These are phyloP conservation scores for Daubentonia madagascariensis DNA, from an alignment of 2,113 vertebrate genomes.

Conservation along the genomic window DNA sequence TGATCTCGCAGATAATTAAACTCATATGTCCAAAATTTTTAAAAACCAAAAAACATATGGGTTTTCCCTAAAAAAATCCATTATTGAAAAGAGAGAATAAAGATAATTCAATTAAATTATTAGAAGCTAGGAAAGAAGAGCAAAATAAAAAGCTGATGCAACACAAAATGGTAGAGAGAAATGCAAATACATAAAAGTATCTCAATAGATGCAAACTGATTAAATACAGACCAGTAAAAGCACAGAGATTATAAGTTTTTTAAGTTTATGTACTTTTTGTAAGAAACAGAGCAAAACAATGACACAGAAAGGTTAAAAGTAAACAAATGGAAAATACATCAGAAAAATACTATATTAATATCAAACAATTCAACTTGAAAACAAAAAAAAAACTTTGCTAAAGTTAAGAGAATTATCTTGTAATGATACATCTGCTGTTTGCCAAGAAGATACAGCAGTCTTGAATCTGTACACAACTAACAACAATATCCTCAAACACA, in stretches of 20 bases:
- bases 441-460: background rate
- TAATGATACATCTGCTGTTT: background rate
- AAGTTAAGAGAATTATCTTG: background rate
- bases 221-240: background rate
- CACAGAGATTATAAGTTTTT: background rate
- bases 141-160: background rate
- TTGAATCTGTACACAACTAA: background rate
- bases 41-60: background rate
- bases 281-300: background rate
- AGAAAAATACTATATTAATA: background rate
- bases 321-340: background rate
- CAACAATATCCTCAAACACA: background rate
- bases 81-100: background rate
- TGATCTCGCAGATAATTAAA: constrained; percentile 29
- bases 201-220: background rate
- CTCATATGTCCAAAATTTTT: background rate
- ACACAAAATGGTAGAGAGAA: background rate
- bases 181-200: background rate
- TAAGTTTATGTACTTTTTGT: background rate
- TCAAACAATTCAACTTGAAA: background rate
- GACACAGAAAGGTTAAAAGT: background rate
- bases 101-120: background rate
- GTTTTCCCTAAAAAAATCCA: background rate
- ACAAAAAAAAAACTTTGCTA: background rate
- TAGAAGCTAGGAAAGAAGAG: background rate